Base-by-base conservation (phyloP, 2,888 invertebrate species). In the Acronicta aceris region DNA sequence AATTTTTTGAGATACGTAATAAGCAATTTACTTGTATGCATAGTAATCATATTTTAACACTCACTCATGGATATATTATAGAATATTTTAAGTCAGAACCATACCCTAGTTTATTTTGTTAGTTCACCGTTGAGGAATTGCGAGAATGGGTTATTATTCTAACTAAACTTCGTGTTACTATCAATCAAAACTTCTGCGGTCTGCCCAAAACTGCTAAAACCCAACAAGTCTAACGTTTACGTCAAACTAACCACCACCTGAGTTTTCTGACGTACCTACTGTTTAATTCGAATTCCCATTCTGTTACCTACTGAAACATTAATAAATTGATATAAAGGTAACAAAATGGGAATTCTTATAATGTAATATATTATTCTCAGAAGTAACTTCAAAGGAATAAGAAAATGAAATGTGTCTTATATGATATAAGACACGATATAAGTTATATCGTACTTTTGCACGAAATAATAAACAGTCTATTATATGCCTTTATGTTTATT, bases 121-220 rank as follows among this genome's bases (percentile, higher is more conserved):
- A 25, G 12, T 27, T 49, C 12, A 15, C 5, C 16, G 5, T 33
- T 12, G 8, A 27, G 17, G 48, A 70, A 47, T 49, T 43, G 54
- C 0, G 38, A 42, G 59, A 59, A 47, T 38, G 50, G 12, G 30
- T 67, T 55, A 64, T 59, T 59, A 61, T 47, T 50, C 41, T n/a
- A 21, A 12, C 13, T 42, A 49, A 64, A 64, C 54, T 57, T 55
- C 17, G 38, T 21, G 38, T n/a, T 25, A 30, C 51, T 53, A 72
- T 76, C 73, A 65, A 59, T 68, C 73, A 76, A 65, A 76, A 73
- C 57, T 69, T 68, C 13, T 62, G 52, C 9, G 54, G 50, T 50
- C 36, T 61, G 33, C 45, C 49, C 41, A 61, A 67, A 62, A 68
- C 45, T 60, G 50, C 15, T 43, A 46, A 51, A 27, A 49, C 45